These are phyloP conservation scores for Embidobia sp. DNA, from an alignment of 2,888 invertebrate species.

Conservation along the genomic window DNA sequence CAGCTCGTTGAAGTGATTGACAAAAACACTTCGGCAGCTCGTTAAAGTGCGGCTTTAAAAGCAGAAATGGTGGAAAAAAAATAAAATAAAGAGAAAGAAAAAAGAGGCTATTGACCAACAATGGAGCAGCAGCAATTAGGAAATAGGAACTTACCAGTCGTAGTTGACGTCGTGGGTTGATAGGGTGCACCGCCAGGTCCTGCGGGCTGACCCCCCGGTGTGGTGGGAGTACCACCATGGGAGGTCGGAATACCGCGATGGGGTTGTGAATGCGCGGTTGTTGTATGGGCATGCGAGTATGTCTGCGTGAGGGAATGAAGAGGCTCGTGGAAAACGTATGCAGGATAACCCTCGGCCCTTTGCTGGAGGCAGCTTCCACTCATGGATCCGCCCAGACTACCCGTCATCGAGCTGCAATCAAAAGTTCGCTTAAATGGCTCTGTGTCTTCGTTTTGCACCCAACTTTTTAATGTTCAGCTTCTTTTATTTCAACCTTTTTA, in stretches of 20 bases:
- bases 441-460: constrained; percentile 5
- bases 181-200: constrained; percentile 81
- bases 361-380: constrained; percentile 92
- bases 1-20: constrained; percentile 48
- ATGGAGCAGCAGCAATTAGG: constrained; percentile 64
- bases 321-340: constrained; percentile 95
- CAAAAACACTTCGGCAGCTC: constrained; percentile 59
- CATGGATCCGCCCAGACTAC: constrained; percentile 88
- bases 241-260: constrained; percentile 80
- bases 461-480: too few species aligned
- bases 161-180: constrained; percentile 83
- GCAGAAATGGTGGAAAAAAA: constrained; percentile 19
- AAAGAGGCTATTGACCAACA: constrained; percentile 59
- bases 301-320: constrained; percentile 88
- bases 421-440: constrained; percentile 43
- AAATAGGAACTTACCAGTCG: constrained; percentile 84
- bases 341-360: constrained; percentile 89
- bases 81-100: constrained; percentile 7
- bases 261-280: constrained; percentile 91
- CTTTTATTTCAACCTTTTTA: too few species aligned
- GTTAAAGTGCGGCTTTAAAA: constrained; percentile 49
- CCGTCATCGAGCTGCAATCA: constrained; percentile 91
- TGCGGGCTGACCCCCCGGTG: constrained; percentile 84
- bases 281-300: constrained; percentile 88
- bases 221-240: constrained; percentile 85